Conservation (phyloP, 1,140 invertebrate species). For the Venturia canescens region DNA sequence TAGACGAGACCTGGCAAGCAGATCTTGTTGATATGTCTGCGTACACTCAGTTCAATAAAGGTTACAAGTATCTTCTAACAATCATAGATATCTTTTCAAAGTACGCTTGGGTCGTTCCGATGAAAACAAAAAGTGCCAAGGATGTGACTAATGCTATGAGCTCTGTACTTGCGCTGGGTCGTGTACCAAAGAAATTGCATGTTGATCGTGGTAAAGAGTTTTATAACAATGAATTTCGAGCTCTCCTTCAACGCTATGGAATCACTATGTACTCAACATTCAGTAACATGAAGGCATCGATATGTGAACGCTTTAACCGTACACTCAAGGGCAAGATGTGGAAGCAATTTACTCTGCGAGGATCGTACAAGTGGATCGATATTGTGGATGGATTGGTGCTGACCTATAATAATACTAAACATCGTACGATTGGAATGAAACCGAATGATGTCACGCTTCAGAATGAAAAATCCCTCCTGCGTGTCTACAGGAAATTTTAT, state of each 20-base stretch:
- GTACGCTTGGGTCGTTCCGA: neutral
- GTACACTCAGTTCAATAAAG: no score
- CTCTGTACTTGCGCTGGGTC: neutral
- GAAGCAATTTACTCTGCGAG: conserved; percentile 3
- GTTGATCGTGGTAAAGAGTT: neutral
- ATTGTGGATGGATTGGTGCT: neutral
- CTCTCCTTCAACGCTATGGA: neutral
- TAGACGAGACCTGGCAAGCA: no score
- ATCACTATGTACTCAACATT: neutral
- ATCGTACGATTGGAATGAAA: conserved; percentile 33
- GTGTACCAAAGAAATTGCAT: neutral
- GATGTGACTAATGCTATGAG: neutral
- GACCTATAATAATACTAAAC: conserved; percentile 15
- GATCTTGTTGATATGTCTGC: no score
- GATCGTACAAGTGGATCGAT: conserved; percentile 1
- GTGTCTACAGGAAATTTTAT: neutral
- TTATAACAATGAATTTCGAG: neutral
- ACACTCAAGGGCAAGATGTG: no score
- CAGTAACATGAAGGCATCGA: neutral
- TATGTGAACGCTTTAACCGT: no score
- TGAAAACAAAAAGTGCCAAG: neutral
- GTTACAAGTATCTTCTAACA: no score
- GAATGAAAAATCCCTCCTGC: neutral
- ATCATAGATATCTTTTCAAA: neutral
- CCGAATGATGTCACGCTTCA: neutral